phyloP scores from a whole-genome alignment of 2,113 vertebrate genomes.

The Diadophis punctatus region DNA sequence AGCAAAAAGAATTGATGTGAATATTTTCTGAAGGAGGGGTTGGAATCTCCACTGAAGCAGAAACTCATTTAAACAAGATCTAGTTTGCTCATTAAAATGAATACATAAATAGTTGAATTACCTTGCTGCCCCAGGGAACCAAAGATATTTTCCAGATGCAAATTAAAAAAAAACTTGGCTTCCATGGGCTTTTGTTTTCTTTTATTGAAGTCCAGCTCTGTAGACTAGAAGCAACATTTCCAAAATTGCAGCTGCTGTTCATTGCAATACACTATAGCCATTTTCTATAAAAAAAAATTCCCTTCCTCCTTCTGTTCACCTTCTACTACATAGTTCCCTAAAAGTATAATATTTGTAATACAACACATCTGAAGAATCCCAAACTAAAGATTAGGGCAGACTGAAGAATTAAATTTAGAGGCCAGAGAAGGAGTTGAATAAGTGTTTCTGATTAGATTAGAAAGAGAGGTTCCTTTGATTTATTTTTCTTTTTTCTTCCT shows the following conservation, averaged over 20 bases:
- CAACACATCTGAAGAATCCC: neutral
- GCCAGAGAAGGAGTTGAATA: neutral
- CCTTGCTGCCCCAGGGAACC: neutral
- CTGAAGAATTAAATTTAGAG: neutral
- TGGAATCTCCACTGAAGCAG: slow-evolving; percentile 31
- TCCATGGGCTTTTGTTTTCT: neutral
- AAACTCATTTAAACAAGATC: slow-evolving; percentile 37
- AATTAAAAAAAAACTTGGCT: neutral
- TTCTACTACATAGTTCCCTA: neutral
- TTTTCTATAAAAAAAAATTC: neutral
- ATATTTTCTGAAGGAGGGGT: slow-evolving; percentile 26
- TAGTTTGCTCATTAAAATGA: slow-evolving; percentile 15
- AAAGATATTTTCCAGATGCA: neutral
- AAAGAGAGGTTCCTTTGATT: neutral
- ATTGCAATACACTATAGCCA: neutral
- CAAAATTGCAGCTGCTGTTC: neutral
- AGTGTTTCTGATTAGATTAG: neutral
- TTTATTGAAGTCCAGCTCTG: neutral
- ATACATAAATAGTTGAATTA: neutral
- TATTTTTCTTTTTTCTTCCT: neutral
- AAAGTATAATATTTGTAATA: neutral
- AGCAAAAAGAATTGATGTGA: slow-evolving; percentile 49
- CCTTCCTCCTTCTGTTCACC: neutral
- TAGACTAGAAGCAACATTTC: neutral
- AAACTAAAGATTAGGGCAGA: neutral